Evolutionary conservation across 2,797 vertebrate species (phyloP).

Genomic region (Pipistrellus nathusii): DNA sequence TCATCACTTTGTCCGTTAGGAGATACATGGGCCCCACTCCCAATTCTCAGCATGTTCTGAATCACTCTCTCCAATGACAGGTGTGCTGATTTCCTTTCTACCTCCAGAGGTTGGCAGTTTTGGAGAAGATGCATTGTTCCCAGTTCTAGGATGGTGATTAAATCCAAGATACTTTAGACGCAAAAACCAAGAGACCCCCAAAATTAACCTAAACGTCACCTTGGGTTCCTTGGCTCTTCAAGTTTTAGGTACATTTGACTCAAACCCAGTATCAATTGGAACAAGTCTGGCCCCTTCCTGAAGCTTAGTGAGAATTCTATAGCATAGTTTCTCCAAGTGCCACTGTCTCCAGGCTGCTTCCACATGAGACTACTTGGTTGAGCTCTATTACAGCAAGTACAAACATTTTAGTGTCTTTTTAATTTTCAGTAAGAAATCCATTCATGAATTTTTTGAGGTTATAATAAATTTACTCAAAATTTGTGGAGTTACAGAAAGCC

Average conservation of each 20-base stretch:
- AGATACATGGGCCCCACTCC: neutral
- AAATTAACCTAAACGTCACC: neutral
- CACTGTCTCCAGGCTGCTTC: neutral
- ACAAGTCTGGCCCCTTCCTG: neutral
- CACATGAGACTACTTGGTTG: neutral
- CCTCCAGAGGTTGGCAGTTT: neutral
- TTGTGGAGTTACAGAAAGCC: neutral
- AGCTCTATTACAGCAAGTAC: neutral
- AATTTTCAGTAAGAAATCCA: neutral
- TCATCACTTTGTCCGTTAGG: neutral
- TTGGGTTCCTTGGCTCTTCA: neutral
- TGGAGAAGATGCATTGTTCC: neutral
- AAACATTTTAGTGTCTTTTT: neutral
- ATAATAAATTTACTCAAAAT: neutral
- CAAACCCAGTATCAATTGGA: neutral
- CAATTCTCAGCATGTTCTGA: neutral
- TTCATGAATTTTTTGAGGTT: neutral
- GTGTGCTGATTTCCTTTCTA: neutral
- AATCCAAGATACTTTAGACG: constrained; percentile 10
- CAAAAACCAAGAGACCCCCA: neutral
- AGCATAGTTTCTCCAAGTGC: neutral
- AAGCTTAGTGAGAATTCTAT: neutral
- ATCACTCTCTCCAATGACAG: neutral
- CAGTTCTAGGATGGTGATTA: neutral
- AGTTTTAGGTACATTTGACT: neutral